Base-by-base conservation (phyloP, 2,113 vertebrate genomes). In the Otocyon megalotis region DNA sequence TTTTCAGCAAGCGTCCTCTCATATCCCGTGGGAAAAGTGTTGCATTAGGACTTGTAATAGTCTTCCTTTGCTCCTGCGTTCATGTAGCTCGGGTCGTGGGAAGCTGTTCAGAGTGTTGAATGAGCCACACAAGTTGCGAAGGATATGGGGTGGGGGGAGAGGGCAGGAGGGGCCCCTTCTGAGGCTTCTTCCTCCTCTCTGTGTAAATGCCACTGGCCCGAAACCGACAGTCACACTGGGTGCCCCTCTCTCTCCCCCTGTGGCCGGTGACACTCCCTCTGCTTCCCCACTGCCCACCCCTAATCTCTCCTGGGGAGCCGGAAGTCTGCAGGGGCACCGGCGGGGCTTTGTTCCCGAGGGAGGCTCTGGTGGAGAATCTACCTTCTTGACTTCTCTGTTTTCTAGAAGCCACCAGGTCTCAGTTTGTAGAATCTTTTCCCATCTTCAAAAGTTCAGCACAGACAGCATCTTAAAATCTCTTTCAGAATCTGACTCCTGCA, bases 41-140 rank as follows among this genome's bases (percentile, higher is more conserved):
- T 90, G 72, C 92, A 76, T 93, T 92, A 81, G 50, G 1, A 63
- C 79, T 94, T 85, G 76, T 97, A 94, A 96, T 98, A 96, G 96
- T 92, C 17, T 96, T 53, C 20, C 50, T 80, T 92, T 14, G 37
- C 15, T 30, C 53, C 65, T 35, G 8, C 2, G 8, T 37, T n/a
- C 60, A 80, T 4, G 3, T 43, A 43, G 53, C 17, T 86, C 35
- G 16, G 30, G 35, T 20, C 20, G 32, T 20, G 14, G 30, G 62
- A 19, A 67, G 62, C 32, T 17, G 19, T 17, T 28, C 48, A 87
- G 69, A 48, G 67, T 24, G 26, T 32, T 86, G 83, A 72, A 71
- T 37, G 89, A 37, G 11, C 28, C 53, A 12, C 50, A 20, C 20
- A 30, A 54, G 71, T 20, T 50, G 43, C 77, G 30, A 22, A 48